Evolutionary conservation across 2,113 vertebrate genomes (phyloP).

Genomic region (Dromiciops gliroides): DNA sequence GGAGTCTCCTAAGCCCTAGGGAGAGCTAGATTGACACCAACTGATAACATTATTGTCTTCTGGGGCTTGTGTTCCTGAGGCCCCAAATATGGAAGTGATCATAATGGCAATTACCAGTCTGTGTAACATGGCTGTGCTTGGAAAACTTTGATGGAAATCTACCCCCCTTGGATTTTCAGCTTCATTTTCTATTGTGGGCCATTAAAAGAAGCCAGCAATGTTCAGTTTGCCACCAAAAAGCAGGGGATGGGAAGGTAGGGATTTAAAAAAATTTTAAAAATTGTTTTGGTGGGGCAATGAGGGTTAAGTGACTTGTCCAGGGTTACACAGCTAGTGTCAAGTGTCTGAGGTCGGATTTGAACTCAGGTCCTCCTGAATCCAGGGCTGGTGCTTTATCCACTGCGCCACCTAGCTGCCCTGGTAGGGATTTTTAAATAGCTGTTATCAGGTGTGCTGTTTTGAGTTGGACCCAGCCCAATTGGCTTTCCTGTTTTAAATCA

Average conservation of each 20-base stretch:
- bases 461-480: neutral
- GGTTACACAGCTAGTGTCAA: too few species aligned
- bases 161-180: neutral
- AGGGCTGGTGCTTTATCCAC: too few species aligned
- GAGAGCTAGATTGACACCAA: neutral
- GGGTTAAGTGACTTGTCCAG: too few species aligned
- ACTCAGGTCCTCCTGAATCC: too few species aligned
- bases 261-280: too few species aligned
- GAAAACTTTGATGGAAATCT: neutral
- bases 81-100: neutral
- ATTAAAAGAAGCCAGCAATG: neutral
- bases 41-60: neutral
- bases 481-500: neutral
- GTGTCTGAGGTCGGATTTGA: too few species aligned
- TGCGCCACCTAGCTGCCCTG: too few species aligned
- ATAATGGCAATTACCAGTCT: neutral
- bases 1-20: neutral
- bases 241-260: neutral
- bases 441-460: neutral
- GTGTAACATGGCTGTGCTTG: neutral
- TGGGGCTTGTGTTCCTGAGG: neutral
- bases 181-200: neutral
- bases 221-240: neutral
- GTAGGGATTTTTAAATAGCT: neutral
- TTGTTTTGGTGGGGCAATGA: too few species aligned